Evolutionary conservation across 92 coral and sea anemone genomes (phyloP), one percentile per base, ranked within the genome.

Genomic region (Porites lobata): DNA sequence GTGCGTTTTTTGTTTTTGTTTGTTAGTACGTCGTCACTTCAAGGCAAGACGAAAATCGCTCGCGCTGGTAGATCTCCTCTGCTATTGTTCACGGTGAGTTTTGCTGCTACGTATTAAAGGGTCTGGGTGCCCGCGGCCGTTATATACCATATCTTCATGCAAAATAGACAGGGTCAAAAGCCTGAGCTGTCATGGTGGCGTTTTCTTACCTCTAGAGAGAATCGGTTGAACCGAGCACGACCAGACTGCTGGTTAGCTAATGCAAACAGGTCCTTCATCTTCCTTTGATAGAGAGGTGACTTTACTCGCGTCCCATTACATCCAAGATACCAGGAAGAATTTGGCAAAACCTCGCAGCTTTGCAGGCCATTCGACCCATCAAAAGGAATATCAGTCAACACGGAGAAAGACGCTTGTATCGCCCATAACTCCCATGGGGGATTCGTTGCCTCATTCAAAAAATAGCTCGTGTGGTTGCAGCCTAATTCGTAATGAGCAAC

Each of bases 291-390:
- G 15, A 9, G 61, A 20, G 9, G n/a, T 7, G 77, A 73, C 22
- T 7, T 54, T 18, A 50, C 59, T 52, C 29, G 61, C 6, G 77
- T 47, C 53, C 77, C 77, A 18, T 73, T 9, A 56, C 77, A 73
- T 73, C 77, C 77, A 47, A 73, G 26, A n/a, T 47, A 9, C 77
- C 77, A 73, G 8, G 77, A 73, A 14, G 24, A 47, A 50, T 73
- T 47, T 54, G 51, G 24, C 4, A 18, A 19, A 1, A 73, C 59
- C 11, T 73, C 59, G 20, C 77, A 73, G 11, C 20, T 20, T 18
- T 15, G 26, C 77, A 58, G 51, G 21, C 77, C 77, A 50, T 15
- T 18, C 6, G 57, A 59, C 22, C 52, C 59, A 17, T 43, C 77
- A 15, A 43, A 73, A 0, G 77, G 58, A 50, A 73, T 73, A 6